Evolutionary conservation across 2,113 vertebrate genomes (phyloP), one percentile per base, ranked within the genome.

Genomic region (Gorsachius goisagi): DNA sequence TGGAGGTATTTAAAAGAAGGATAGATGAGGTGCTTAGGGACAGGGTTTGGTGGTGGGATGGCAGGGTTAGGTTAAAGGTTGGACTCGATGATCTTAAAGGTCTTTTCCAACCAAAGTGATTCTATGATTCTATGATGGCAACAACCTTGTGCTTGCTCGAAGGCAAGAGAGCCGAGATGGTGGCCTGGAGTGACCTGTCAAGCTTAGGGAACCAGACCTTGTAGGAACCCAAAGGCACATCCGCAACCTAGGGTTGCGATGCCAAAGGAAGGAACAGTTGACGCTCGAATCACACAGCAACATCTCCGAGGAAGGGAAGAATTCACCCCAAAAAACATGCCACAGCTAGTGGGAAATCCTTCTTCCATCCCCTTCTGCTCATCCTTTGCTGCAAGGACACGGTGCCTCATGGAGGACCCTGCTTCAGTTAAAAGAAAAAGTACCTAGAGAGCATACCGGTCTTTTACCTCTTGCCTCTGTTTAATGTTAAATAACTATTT

Each of bases 131-230:
- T n/a, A n/a, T n/a, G n/a, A n/a, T n/a, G n/a, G n/a, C 47, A 92
- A 82, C 8, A 32, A 26, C 6, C 10, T 18, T 0, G 0, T 56
- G 32, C 19, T 58, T 50, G 27, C 15, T 78, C 3, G 6, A 78
- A 22, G 33, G 30, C 39, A 63, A 52, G 14, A 66, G 12, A 41
- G 23, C 35, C 7, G 17, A 15, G 64, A 8, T 2, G 19, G 19
- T 7, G 9, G 37, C 52, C 35, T 33, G n/a, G 47, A 37, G n/a
- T 68, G 53, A 64, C 0, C 1, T 8, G 33, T 12, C 28, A 50
- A 77, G 39, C 24, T 55, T 32, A 71, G 12, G 47, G n/a, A 85
- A 49, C 23, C 26, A n/a, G 53, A 45, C 10, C 12, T 28, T 1
- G 15, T 5, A n/a, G 44, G 44, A 69, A 64, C 32, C 7, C 67